Base-by-base conservation (phyloP, 2,888 invertebrate genomes). In the Apomyelois bistriatella region DNA sequence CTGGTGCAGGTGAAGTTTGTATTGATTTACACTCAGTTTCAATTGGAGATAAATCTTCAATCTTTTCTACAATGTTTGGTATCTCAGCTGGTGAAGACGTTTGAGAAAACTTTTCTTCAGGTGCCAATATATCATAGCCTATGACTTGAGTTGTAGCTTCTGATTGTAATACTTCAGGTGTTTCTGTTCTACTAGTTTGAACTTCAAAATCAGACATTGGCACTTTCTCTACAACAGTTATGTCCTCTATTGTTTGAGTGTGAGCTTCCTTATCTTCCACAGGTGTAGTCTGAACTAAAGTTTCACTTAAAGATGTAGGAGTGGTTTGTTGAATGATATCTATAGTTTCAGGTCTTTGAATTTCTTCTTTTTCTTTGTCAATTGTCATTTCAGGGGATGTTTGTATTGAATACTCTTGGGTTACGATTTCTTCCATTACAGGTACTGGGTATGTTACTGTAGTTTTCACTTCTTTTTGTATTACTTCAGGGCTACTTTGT, bases 241-340 rank as follows among this genome's bases (percentile, higher is more conserved):
- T 68, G 59, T 78, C 78, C 57, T 80, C 83, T 5, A 69, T 59
- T 37, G 92, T 91, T 59, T 89, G 87, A 30, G 89, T 84, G 51
- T 87, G 76, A 48, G 63, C 78, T 65, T 83, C 85, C 61, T 77
- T 83, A 32, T 85, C 86, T 52, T 89, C 76, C 1, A 82, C 71
- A 6, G 93, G 92, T 10, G 91, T 87, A 3, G 95, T 95, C 84
- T 95, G 95, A 51, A 92, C 86, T 37, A 90, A 81, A 17, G 74
- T 82, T 67, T 93, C 92, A 52, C 76, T 85, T 0, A 85, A 67
- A 48, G 78, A 74, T 56, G 88, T 89, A 9, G 92, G 92, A 17
- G 91, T 90, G 6, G 92, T 93, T 73, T 93, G 93, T 35, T 90
- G 74, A 57, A 89, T 86, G 62, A 76, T 76, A 40, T 86, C 83